Base-by-base conservation (phyloP, 1,140 invertebrate species). In the Microvelia longipes region DNA sequence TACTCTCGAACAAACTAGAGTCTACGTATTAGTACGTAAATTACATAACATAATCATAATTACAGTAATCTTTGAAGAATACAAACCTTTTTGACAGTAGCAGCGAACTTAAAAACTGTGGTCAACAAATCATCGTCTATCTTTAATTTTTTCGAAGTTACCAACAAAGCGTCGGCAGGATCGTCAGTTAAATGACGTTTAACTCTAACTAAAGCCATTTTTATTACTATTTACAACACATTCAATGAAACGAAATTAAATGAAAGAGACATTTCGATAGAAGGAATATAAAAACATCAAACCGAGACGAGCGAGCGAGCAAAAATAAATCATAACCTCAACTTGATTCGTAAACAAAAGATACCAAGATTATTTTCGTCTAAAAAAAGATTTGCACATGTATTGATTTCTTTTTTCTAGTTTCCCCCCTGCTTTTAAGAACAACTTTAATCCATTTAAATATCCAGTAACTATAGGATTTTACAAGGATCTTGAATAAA, bases 61-160 rank as follows among this genome's bases (percentile, higher is more conserved):
- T 11, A 50, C 35, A 50, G 35, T 5, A 50, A 50, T 50, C 19
- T 5, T 50, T 50, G 35, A 11, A 50, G 19, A 19, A 50, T 19
- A 50, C 35, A n/a, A 13, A 64, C 62, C 62, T 64, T 64, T 25
- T 64, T 26, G 2, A 64, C 62, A 14, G 62, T 64, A 24, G 62
- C 62, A 25, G 62, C 62, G 25, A 64, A 64, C 25, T 64, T 64
- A 25, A 64, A 64, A 2, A 64, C 25, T 11, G 62, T 26, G 11
- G 15, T 64, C 24, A 24, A 24, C 25, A 64, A 5, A 64, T 64
- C 62, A 25, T 64, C 62, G 25, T 64, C 62, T 24, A 26, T 64
- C 25, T 64, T 64, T 64, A 64, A 64, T 26, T 64, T 64, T 24
- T 64, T 64, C 15, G 15, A 64, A 64, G 62, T 64, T 13, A 64